These are phyloP conservation scores for Hoplias malabaricus DNA, from an alignment of 2,113 vertebrate species.

Conservation along the genomic window DNA sequence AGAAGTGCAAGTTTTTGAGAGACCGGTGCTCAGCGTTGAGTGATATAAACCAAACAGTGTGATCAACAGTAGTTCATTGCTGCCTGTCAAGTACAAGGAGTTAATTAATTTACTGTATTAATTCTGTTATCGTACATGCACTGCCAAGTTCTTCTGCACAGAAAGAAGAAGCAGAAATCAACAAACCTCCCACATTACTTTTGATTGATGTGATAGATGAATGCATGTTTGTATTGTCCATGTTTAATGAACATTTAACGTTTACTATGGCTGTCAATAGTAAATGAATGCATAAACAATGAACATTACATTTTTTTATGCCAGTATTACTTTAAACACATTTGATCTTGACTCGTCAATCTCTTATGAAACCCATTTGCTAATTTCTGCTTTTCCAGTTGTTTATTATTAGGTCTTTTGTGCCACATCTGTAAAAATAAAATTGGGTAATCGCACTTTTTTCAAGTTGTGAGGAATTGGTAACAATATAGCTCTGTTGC, in stretches of 20 bases:
- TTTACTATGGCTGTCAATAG: too few species aligned
- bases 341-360: too few species aligned
- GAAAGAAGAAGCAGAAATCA: not conserved
- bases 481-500: not conserved
- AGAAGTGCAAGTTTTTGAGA: not conserved
- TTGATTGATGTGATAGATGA: not conserved
- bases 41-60: not conserved
- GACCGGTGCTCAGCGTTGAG: not conserved
- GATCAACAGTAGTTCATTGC: not conserved
- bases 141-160: not conserved
- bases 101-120: not conserved
- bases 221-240: not conserved
- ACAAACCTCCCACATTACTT: not conserved
- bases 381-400: too few species aligned
- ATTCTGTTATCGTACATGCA: not conserved
- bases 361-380: too few species aligned
- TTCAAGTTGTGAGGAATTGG: not conserved
- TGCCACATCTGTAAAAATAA: too few species aligned
- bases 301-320: slow-evolving; percentile 42
- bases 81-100: not conserved
- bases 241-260: too few species aligned
- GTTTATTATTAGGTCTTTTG: too few species aligned
- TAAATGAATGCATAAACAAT: too few species aligned
- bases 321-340: too few species aligned
- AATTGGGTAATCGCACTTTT: too few species aligned